Base-by-base conservation (phyloP, 2,888 invertebrate species). In the Nematopogon swammerdamellus region DNA sequence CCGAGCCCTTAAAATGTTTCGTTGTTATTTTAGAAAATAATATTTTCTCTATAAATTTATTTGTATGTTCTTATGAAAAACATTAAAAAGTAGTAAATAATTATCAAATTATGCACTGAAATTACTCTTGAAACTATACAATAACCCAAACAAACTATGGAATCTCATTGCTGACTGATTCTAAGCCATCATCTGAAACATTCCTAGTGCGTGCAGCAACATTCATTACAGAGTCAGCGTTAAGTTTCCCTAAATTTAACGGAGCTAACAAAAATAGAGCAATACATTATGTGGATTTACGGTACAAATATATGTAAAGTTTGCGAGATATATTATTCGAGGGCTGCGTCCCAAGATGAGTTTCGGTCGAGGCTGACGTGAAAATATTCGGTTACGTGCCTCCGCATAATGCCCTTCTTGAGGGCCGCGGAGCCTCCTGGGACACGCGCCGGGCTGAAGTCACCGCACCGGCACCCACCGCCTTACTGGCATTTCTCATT, bases 291-390 rank as follows among this genome's bases (percentile, higher is more conserved):
- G 60, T 71, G 76, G 79, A 79, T 79, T 79, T 77, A 79, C 73
- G 72, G 73, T 72, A 77, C 79, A 79, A 79, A 79, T 79, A 79
- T 79, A 79, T 79, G 79, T 79, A 75, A 79, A 79, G 79, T 79
- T 79, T 76, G 70, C 70, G 64, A 72, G 72, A 77, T 77, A 75
- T 77, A 79, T 79, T 77, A 79, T 79, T 66, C 70, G 75, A 77
- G 79, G 79, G 75, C 71, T 65, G 72, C 44, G 71, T 61, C 65
- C 68, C 68, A 65, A 70, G 72, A 70, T 67, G 72, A 67, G 69
- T 49, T 30, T 55, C 67, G 70, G 69, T 55, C 67, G 70, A 68
- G 68, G 65, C 67, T 65, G 67, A 72, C 79, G 79, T 79, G 79
- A 70, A 77, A 77, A 72, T 70, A 77, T 76, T 69, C 72, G 64